Evolutionary conservation across 2,113 vertebrate species (phyloP).

Genomic region (Lagenorhynchus albirostris): DNA sequence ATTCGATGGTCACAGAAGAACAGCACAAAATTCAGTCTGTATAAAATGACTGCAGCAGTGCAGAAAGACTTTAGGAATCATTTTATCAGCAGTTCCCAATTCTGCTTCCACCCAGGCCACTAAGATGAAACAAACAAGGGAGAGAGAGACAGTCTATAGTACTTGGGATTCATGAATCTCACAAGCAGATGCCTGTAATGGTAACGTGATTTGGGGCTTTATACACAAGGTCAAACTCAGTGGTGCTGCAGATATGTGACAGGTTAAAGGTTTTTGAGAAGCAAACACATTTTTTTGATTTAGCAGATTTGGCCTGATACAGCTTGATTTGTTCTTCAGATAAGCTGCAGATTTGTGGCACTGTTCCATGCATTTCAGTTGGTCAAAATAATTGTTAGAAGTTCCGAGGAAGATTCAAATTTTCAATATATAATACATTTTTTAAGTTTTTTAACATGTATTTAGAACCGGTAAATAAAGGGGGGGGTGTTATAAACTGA

Average conservation of each 20-base stretch:
- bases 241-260: not conserved
- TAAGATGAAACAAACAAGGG: not conserved
- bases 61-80: not conserved
- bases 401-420: not conserved
- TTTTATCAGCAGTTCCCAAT: not conserved
- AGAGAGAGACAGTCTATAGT: not conserved
- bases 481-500: not conserved
- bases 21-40: not conserved
- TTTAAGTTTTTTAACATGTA: not conserved
- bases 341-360: conserved; percentile 19
- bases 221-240: not conserved
- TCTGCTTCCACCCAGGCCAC: not conserved
- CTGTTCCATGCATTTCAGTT: not conserved
- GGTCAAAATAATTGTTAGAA: conserved; percentile 16
- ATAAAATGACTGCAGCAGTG: not conserved
- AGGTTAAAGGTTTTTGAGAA: conserved; percentile 14
- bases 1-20: not conserved
- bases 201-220: not conserved
- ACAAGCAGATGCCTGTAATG: not conserved
- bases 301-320: not conserved
- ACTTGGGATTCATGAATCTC: not conserved
- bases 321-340: conserved; percentile 30
- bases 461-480: conserved; percentile 22
- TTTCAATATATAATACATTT: not conserved
- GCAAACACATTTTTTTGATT: not conserved